These are phyloP conservation scores for Danio rerio DNA, from an alignment of 2,113 vertebrate genomes.

Conservation along the genomic window GRCz12tu NC_133198.1:42568001-42568500, in stretches of 20 bases:
- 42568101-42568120: too few relatives aligned
- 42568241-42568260: background rate
- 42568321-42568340: background rate
- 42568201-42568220: background rate
- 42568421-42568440: constrained; percentile 78
- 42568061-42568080: too few relatives aligned
- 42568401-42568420: constrained; percentile 78
- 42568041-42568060: too few relatives aligned
- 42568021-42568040: too few relatives aligned
- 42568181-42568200: background rate
- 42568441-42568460: constrained; percentile 74
- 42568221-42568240: background rate
- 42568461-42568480: constrained; percentile 80
- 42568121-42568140: too few relatives aligned
- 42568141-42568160: background rate
- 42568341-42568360: background rate
- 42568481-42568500: constrained; percentile 51
- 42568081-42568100: too few relatives aligned
- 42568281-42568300: background rate
- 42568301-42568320: background rate
- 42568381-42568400: constrained; percentile 56
- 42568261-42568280: too few relatives aligned
- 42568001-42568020: too few relatives aligned
- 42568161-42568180: background rate
- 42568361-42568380: background rate